Percentiles rank a stretch among this genome's conserved stretches.
Evolutionary conservation across 2,797 vertebrate species (phyloP).

Genomic region (Syndactyla subalaris): DNA sequence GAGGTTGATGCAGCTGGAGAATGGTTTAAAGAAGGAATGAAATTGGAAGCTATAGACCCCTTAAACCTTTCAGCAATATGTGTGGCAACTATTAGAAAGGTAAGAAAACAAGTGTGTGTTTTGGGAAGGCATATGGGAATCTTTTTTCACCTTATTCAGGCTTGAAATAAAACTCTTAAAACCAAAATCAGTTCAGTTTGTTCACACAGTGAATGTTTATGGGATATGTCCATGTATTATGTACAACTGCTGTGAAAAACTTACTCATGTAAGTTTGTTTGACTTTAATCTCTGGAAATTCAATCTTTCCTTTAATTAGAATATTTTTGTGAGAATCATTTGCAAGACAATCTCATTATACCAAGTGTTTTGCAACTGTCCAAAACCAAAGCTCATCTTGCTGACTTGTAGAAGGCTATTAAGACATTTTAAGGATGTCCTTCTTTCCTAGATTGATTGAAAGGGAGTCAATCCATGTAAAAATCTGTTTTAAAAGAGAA

Average conservation of each 20-base stretch:
- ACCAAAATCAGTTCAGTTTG: background rate
- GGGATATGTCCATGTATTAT: background rate
- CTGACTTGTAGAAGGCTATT: background rate
- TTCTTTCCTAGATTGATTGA: background rate
- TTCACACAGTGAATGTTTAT: background rate
- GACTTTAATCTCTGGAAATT: background rate
- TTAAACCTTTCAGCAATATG: slow-evolving; percentile 99
- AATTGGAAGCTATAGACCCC: slow-evolving; percentile 97
- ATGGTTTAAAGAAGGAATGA: slow-evolving; percentile 99
- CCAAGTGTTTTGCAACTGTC: background rate
- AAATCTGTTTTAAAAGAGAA: background rate
- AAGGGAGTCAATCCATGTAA: background rate
- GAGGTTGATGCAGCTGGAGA: slow-evolving; percentile 94
- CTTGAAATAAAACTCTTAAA: background rate
- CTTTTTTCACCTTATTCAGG: background rate
- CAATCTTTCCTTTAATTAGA: background rate
- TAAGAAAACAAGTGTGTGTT: slow-evolving; percentile 61
- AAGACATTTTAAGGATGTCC: background rate
- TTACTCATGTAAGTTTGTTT: background rate
- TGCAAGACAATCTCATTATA: background rate
- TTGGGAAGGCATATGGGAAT: background rate
- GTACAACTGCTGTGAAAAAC: background rate
- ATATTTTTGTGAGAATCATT: background rate
- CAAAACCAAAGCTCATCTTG: background rate
- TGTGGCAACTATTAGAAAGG: slow-evolving; percentile 98